Conservation (phyloP, 2,797 vertebrate species). For the Coregonus ussuriensis region DNA sequence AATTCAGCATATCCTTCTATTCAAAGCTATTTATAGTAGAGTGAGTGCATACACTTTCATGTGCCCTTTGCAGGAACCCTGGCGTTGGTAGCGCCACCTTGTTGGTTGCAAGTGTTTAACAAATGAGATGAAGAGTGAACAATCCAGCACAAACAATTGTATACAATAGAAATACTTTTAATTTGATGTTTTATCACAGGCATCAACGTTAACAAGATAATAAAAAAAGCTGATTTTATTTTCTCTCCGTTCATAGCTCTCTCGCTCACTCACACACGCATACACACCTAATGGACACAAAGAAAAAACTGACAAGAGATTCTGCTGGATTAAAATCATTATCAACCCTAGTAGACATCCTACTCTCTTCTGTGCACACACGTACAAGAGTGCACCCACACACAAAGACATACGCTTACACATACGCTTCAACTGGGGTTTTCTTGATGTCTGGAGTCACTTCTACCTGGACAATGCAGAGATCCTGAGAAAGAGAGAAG, state of each 20-base stretch:
- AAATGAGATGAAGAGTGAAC: background rate
- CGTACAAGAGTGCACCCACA: conserved; percentile 17
- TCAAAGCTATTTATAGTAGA: too few relatives aligned
- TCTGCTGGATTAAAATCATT: conserved; percentile 68
- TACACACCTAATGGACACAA: conserved; percentile 41
- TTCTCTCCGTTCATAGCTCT: conserved; percentile 50
- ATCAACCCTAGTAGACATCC: conserved; percentile 40
- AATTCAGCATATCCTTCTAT: too few relatives aligned
- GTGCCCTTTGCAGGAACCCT: background rate
- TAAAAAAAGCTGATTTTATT: conserved; percentile 76
- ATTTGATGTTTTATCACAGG: conserved; percentile 78
- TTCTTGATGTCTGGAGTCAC: conserved; percentile 52
- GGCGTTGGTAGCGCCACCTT: background rate
- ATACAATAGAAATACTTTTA: conserved; percentile 85
- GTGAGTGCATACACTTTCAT: too few relatives aligned
- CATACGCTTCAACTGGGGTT: conserved; percentile 5
- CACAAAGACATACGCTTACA: conserved; percentile 13
- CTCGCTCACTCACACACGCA: conserved; percentile 19
- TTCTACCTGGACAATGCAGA: conserved; percentile 79
- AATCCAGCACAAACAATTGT: conserved; percentile 22
- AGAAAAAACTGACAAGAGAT: conserved; percentile 60
- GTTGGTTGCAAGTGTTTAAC: background rate
- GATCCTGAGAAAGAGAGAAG: conserved; percentile 61
- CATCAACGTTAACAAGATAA: conserved; percentile 76
- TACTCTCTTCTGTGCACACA: conserved; percentile 3